Evolutionary conservation across 2,797 vertebrate genomes (phyloP).

Genomic region (Toxotes lorentzi): DNA sequence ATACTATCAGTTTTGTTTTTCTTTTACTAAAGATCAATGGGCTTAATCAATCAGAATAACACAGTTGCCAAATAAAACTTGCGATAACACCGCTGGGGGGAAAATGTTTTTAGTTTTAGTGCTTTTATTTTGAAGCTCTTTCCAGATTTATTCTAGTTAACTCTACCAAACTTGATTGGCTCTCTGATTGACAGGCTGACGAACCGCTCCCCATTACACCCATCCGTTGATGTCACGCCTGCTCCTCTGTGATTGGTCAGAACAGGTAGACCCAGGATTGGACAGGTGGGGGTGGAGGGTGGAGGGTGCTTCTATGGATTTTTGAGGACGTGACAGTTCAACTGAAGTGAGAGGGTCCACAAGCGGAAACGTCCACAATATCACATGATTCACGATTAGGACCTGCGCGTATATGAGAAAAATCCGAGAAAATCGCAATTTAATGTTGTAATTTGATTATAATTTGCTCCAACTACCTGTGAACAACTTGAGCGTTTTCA

Average conservation of each 20-base stretch:
- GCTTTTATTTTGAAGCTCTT: slow-evolving; percentile 9
- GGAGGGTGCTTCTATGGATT: no score
- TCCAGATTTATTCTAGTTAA: slow-evolving; percentile 1
- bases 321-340: neutral
- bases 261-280: neutral
- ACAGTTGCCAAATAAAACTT: no score
- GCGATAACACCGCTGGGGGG: no score
- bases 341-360: neutral
- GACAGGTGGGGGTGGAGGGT: neutral
- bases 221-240: slow-evolving; percentile 43
- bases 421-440: neutral
- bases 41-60: neutral
- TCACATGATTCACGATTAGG: slow-evolving; percentile 17
- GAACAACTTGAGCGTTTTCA: neutral
- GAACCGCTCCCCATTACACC: slow-evolving; percentile 23
- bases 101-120: neutral
- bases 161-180: neutral
- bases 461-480: neutral
- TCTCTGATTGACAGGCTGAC: slow-evolving; percentile 28
- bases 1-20: no score
- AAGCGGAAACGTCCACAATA: slow-evolving; percentile 4
- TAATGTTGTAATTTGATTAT: neutral
- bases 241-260: slow-evolving; percentile 58
- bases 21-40: no score
- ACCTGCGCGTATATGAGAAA: neutral